Percentiles rank a stretch among this genome's conserved stretches.
Conservation (phyloP, 2,113 vertebrate genomes). For the Trochalopteron elliotii region DNA sequence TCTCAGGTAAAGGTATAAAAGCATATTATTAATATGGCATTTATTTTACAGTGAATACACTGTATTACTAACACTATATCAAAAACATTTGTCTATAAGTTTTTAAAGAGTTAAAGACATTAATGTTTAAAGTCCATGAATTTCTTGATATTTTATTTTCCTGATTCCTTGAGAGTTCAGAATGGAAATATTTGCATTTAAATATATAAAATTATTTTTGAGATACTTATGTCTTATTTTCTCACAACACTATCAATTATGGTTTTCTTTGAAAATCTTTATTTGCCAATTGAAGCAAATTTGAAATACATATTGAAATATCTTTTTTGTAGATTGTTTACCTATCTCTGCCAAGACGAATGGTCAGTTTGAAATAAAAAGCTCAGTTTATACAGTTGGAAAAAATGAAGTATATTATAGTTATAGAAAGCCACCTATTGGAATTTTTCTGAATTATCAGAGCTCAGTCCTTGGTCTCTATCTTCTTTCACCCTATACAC, state of each 20-base stretch:
- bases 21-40: background rate
- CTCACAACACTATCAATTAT: background rate
- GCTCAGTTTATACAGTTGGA: fast-evolving
- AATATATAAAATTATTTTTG: background rate
- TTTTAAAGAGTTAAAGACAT: background rate
- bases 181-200: background rate
- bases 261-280: background rate
- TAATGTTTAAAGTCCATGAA: background rate
- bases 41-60: background rate
- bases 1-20: background rate
- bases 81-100: background rate
- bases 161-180: background rate
- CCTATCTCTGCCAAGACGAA: background rate
- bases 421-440: background rate
- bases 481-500: fast-evolving
- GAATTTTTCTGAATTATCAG: background rate
- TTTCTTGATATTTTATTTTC: background rate
- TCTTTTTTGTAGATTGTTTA: background rate
- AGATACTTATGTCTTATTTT: background rate
- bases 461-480: background rate
- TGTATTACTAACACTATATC: background rate
- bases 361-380: background rate
- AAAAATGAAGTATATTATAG: background rate
- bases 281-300: background rate
- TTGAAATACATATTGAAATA: background rate